A percentile compares a stretch with the other conserved stretches of the same genome.
These are phyloP conservation scores for Luperina testacea DNA, from an alignment of 2,888 invertebrate species.

Conservation along the genomic window DNA sequence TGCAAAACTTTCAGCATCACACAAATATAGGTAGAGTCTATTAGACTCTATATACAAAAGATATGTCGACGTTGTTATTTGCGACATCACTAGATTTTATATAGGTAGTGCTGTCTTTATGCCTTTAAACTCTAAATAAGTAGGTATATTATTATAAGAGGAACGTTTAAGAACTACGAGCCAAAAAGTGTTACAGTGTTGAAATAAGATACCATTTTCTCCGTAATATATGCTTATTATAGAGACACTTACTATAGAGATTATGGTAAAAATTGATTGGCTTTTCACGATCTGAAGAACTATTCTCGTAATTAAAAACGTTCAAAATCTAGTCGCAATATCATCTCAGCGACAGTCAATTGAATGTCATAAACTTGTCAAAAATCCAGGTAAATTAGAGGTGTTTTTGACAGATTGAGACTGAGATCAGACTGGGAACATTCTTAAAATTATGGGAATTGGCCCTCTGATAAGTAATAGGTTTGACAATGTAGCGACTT, in stretches of 20 bases:
- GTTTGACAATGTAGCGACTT: no score
- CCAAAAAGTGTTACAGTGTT: background rate
- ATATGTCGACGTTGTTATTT: slow-evolving; percentile 1
- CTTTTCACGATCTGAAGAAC: background rate
- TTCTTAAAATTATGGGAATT: background rate
- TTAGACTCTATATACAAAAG: background rate
- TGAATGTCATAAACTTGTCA: no score
- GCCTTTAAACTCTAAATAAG: background rate
- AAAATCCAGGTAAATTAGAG: no score
- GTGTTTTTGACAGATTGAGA: no score
- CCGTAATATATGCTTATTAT: background rate
- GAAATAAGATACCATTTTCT: background rate
- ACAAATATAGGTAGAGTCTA: slow-evolving; percentile 9
- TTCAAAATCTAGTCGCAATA: no score
- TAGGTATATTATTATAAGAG: background rate
- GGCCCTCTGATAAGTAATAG: background rate
- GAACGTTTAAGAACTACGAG: background rate
- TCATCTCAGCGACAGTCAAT: no score
- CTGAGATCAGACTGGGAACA: no score
- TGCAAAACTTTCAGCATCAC: slow-evolving; percentile 53
- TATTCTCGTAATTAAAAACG: background rate
- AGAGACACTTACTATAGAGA: background rate
- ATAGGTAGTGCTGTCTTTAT: no score
- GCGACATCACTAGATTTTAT: background rate
- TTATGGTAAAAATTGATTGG: background rate